phyloP scores from a whole-genome alignment of 1,140 invertebrate genomes.

The Calliopsis andreniformis region DNA sequence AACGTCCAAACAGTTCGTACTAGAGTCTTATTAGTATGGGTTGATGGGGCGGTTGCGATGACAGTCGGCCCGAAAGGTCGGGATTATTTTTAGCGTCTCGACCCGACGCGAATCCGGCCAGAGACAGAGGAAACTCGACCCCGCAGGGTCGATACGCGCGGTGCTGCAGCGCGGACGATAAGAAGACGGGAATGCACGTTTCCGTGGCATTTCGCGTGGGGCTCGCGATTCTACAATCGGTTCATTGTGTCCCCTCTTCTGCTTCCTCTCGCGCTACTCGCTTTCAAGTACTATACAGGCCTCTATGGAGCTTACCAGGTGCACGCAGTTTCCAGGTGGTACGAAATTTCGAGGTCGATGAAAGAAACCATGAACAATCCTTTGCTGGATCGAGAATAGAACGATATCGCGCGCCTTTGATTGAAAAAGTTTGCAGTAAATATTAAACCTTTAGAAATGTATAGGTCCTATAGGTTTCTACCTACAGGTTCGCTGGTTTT shows the following conservation, averaged over 20 bases:
- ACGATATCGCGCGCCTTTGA: neutral
- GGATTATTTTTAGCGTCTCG: slow-evolving; percentile 48
- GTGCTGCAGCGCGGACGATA: slow-evolving; percentile 36
- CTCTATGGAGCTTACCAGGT: slow-evolving; percentile 38
- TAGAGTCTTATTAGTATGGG: neutral
- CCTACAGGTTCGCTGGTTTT: neutral
- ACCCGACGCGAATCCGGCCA: slow-evolving; percentile 2
- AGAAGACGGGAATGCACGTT: slow-evolving; percentile 35
- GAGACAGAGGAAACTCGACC: neutral
- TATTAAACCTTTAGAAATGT: no score
- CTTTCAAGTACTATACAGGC: neutral
- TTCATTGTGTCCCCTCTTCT: slow-evolving; percentile 47
- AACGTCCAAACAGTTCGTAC: neutral
- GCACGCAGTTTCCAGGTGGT: slow-evolving; percentile 36
- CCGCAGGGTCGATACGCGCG: slow-evolving; percentile 34
- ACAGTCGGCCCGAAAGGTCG: slow-evolving; percentile 6
- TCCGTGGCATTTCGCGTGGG: slow-evolving; percentile 12
- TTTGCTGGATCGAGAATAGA: neutral
- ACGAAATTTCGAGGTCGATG: slow-evolving; percentile 4
- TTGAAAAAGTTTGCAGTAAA: no score
- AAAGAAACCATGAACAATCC: neutral
- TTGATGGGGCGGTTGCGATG: slow-evolving; percentile 12
- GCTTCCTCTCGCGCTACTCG: slow-evolving; percentile 9
- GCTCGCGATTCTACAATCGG: slow-evolving; percentile 32
- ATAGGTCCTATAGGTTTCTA: no score